These are phyloP conservation scores for Atractosteus spatula DNA, from an alignment of 2,113 vertebrate species.

Conservation along the genomic window DNA sequence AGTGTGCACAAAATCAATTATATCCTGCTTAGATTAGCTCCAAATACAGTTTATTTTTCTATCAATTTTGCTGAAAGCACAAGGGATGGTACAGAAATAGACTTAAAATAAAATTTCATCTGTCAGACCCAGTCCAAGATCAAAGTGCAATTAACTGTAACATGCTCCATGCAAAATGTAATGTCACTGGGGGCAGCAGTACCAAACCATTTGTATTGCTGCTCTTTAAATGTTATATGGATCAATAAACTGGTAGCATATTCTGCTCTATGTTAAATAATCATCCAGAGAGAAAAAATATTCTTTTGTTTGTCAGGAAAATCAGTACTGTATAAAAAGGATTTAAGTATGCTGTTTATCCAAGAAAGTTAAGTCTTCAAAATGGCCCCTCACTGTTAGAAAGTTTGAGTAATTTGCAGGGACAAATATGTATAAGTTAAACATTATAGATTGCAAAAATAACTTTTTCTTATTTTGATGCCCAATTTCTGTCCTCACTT, in stretches of 20 bases:
- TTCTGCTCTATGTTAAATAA: conserved; percentile 5
- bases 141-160: conserved; percentile 28
- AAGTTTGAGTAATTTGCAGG: too few species aligned
- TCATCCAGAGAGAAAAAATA: neutral
- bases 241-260: neutral
- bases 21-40: conserved; percentile 47
- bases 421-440: too few species aligned
- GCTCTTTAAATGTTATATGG: conserved; percentile 4
- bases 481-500: too few species aligned
- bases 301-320: neutral
- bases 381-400: too few species aligned
- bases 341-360: too few species aligned
- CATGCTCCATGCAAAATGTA: conserved; percentile 23
- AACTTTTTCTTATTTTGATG: too few species aligned
- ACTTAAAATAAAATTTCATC: conserved; percentile 32
- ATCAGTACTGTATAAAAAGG: too few species aligned
- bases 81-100: conserved; percentile 30
- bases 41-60: conserved; percentile 32
- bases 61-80: conserved; percentile 38
- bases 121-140: conserved; percentile 9
- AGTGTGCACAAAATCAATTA: conserved; percentile 59
- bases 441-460: too few species aligned
- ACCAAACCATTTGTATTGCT: neutral
- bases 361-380: too few species aligned
- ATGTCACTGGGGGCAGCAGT: neutral